Percentiles rank a stretch among this genome's conserved stretches.
These are phyloP conservation scores for Phylloscopus trochiloides DNA, from an alignment of 2,113 vertebrate species.

Conservation along the genomic window DNA sequence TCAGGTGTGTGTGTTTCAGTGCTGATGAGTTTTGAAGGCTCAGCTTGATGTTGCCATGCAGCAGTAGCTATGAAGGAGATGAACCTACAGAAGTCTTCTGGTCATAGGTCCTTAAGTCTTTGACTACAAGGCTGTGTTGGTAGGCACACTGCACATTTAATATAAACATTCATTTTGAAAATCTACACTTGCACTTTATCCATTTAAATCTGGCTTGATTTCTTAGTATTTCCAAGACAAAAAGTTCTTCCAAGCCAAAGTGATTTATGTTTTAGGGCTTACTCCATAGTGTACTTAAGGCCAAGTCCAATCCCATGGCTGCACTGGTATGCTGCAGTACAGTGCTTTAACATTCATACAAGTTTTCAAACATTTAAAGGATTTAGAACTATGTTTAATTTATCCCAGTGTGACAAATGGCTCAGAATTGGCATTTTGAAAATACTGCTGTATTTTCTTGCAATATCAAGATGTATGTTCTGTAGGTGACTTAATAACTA, in stretches of 20 bases:
- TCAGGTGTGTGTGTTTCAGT: neutral
- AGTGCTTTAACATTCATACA: neutral
- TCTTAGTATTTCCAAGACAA: neutral
- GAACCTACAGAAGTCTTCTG: neutral
- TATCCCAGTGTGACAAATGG: neutral
- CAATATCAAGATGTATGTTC: neutral
- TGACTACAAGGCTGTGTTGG: neutral
- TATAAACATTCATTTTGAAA: neutral
- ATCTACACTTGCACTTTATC: neutral
- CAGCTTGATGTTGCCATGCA: neutral
- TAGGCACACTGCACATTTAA: neutral
- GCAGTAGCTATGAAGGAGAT: neutral
- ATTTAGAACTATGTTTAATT: neutral
- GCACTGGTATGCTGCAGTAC: neutral
- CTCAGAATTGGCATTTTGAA: neutral
- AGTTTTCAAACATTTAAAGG: neutral
- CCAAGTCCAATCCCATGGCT: neutral
- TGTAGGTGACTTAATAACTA: neutral
- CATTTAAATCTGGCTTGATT: neutral
- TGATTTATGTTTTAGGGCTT: neutral
- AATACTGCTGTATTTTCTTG: neutral
- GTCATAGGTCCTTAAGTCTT: neutral
- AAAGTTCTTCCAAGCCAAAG: neutral
- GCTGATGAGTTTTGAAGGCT: neutral
- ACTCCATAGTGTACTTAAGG: neutral